Evolutionary conservation across 2,797 vertebrate genomes (phyloP).

Genomic region (Thalassophryne amazonica): DNA sequence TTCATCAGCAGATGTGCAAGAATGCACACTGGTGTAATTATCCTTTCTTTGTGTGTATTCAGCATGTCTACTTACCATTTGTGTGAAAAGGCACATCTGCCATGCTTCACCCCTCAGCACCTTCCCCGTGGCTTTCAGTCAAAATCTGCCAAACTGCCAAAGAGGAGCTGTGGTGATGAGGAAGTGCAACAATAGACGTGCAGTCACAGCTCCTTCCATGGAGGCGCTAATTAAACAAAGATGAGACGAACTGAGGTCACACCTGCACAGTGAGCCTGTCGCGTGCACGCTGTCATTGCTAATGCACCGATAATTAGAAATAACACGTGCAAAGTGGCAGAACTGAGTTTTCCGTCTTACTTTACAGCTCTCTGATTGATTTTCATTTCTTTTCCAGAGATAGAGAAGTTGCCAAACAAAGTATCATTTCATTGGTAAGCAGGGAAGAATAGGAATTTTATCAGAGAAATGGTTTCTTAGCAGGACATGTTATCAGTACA

Average conservation of each 20-base stretch:
- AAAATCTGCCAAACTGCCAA: slow-evolving; percentile 26
- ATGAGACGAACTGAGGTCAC: slow-evolving; percentile 40
- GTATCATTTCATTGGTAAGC: background rate
- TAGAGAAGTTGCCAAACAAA: background rate
- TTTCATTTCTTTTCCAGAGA: too few relatives aligned
- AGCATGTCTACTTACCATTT: slow-evolving; percentile 43
- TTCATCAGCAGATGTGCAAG: slow-evolving; percentile 50
- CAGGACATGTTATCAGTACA: slow-evolving; percentile 22
- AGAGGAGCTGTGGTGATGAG: slow-evolving; percentile 19
- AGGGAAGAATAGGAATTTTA: background rate
- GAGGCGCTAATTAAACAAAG: slow-evolving; percentile 64
- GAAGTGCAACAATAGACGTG: slow-evolving; percentile 11
- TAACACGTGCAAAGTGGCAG: slow-evolving; percentile 48
- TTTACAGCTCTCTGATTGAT: slow-evolving; percentile 1
- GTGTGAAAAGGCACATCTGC: slow-evolving; percentile 33
- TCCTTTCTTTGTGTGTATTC: slow-evolving; percentile 38
- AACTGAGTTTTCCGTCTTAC: slow-evolving; percentile 38
- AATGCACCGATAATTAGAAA: slow-evolving; percentile 77
- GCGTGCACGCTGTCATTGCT: slow-evolving; percentile 58
- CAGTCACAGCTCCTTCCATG: slow-evolving; percentile 15
- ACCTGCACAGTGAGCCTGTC: slow-evolving; percentile 56
- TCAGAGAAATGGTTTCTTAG: background rate
- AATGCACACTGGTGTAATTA: slow-evolving; percentile 52
- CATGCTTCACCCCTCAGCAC: slow-evolving; percentile 15
- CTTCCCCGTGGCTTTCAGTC: slow-evolving; percentile 9